These are phyloP conservation scores for Thomomys bottae DNA, from an alignment of 2,113 vertebrate genomes.

Conservation along the genomic window DNA sequence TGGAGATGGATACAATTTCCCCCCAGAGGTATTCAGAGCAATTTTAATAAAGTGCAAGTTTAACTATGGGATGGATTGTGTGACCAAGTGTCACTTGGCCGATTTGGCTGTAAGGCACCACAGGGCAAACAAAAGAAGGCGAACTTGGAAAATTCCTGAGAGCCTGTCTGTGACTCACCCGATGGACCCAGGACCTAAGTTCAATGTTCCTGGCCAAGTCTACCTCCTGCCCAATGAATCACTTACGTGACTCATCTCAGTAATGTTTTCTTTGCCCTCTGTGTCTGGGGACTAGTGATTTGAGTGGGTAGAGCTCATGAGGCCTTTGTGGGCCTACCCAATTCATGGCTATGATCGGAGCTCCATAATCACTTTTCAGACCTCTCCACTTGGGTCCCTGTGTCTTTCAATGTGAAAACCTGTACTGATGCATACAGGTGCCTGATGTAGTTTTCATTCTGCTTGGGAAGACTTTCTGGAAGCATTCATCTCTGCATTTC, in stretches of 20 bases:
- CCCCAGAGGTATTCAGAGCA: conserved; percentile 63
- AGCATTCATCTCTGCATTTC: not conserved
- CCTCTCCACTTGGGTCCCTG: not conserved
- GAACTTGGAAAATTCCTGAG: conserved; percentile 54
- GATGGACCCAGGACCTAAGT: not conserved
- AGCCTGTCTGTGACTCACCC: conserved; percentile 2
- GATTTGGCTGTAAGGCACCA: conserved; percentile 65
- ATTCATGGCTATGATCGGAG: not conserved
- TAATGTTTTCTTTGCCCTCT: not conserved
- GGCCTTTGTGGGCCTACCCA: too few relatives aligned
- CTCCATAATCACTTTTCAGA: not conserved
- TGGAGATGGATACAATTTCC: conserved; percentile 66
- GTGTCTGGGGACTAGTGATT: not conserved
- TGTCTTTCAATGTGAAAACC: not conserved
- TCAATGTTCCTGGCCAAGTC: not conserved
- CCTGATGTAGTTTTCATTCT: not conserved
- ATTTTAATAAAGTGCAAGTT: conserved; percentile 59
- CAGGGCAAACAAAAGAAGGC: conserved; percentile 52
- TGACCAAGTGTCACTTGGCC: conserved; percentile 64
- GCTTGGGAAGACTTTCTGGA: not conserved
- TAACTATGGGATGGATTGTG: conserved; percentile 51
- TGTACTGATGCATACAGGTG: not conserved
- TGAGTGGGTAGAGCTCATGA: not conserved
- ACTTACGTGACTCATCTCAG: not conserved
- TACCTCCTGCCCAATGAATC: not conserved